Base-by-base conservation (phyloP, 1,140 invertebrate species). In the Trachelipus rathkii region DNA sequence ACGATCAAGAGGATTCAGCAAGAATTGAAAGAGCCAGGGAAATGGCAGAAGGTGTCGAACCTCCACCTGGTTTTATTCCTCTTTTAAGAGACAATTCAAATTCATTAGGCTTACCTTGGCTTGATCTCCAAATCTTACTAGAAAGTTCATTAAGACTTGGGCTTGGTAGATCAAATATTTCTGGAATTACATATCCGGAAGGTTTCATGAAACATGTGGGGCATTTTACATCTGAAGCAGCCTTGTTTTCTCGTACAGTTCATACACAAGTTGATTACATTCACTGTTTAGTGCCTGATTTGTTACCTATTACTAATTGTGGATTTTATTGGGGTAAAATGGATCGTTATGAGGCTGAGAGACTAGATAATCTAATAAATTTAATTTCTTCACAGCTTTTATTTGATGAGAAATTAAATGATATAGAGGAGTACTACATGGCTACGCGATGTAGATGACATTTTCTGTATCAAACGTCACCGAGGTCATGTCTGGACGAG, bases 251-350 rank as follows among this genome's bases (percentile, higher is more conserved):
- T 15, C 19, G 50, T 3, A 81, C 87, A 43, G 89, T 91, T 67
- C 93, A 95, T 83, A 94, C 93, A 44, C 87, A 87, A 84, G 90
- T 95, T 79, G 96, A 98, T 85, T 98, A 95, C 83, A 93, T 97
- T 78, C 95, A 98, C 85, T 96, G 93, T 84, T 87, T 99, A 69
- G 96, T 99, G 77, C 96, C 96, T 21, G 95, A 98, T 86, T 87
- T 98, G 74, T 87, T 91, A 79, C 82, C 83, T 15, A 88, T 89
- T 43, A 79, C 81, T 23, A 92, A 92, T 70, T 97, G 95, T 84
- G 93, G 93, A 44, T 98, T 95, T 87, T 98, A 99, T 85, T 98
- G 96, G 96, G 95, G 95, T 13, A 86, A 87, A 33, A 87, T 87
- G 85, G 86, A 88, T 75, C 82, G 83, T 3, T 98, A 97, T 84